Percentiles rank a stretch among this genome's conserved stretches.
These are phyloP conservation scores for Meteorus colon DNA, from an alignment of 2,888 invertebrate species.

Conservation along the genomic window DNA sequence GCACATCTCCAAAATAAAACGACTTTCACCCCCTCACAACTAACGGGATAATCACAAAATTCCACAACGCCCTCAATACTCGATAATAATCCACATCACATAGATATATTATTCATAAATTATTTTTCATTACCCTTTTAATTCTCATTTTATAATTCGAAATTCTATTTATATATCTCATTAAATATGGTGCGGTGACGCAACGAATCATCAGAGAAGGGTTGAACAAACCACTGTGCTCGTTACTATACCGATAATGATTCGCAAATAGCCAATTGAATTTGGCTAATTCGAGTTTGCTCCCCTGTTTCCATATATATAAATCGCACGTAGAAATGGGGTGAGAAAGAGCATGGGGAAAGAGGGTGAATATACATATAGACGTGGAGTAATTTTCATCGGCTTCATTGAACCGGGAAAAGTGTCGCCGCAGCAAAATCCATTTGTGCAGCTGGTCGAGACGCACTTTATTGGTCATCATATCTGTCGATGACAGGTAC, in stretches of 20 bases:
- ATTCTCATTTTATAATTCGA: not conserved
- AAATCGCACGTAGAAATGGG: constrained; percentile 21
- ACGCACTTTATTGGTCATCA: constrained; percentile 70
- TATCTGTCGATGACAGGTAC: constrained; percentile 69
- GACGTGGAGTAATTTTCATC: constrained; percentile 53
- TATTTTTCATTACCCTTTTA: not conserved
- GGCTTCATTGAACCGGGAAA: constrained; percentile 50
- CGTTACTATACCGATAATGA: constrained; percentile 48
- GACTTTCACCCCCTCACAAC: no score
- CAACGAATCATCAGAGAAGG: constrained; percentile 40
- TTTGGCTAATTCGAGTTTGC: constrained; percentile 45
- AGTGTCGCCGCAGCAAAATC: constrained; percentile 55
- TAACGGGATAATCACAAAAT: no score
- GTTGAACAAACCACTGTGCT: constrained; percentile 46
- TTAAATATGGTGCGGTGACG: constrained; percentile 13
- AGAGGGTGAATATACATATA: constrained; percentile 8
- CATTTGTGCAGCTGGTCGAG: constrained; percentile 64
- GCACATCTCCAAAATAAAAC: no score
- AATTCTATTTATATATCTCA: not conserved
- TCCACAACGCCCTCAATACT: no score
- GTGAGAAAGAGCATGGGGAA: constrained; percentile 16
- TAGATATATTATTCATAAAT: not conserved
- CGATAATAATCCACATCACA: not conserved
- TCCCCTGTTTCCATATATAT: not conserved
- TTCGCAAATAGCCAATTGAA: constrained; percentile 51